Base-by-base conservation (phyloP, 2,797 vertebrate genomes). In the Pangasius macronema region DNA sequence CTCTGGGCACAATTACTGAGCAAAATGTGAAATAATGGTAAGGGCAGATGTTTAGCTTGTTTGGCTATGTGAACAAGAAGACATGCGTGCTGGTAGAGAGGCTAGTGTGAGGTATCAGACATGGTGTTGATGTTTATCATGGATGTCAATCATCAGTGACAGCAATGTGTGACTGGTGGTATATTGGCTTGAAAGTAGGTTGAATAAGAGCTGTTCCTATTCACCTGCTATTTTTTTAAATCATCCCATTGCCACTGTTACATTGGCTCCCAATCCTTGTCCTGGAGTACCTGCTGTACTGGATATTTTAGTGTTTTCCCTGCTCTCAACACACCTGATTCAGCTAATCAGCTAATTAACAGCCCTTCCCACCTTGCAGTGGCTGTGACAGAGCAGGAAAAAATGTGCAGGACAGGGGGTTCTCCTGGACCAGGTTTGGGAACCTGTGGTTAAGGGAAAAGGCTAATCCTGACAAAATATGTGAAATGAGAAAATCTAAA, bases 41-140 rank as follows among this genome's bases (percentile, higher is more conserved):
- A 79, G 89, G 93, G 91, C 95, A 95, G 94, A 94, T 95, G 94
- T 94, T 94, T 87, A 90, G 87, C 80, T 85, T 77, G 86, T 90
- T 91, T 91, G 88, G 91, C 86, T 87, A 81, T 83, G 84, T 90
- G 82, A 87, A 83, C 83, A 83, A 89, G 89, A 90, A 86, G 87
- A 84, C 83, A 51, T 36, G 9, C 8, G 46, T 24, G 46, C 22
- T 70, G 84, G 42, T 30, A 81, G 42, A 61, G 65, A 88, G 87
- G 87, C 89, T 87, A 87, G 84, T 84, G 86, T 81, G 70, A 89
- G 91, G 89, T 89, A 88, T 84, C 76, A 83, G 75, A 84, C 79
- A 88, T 88, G 89, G 88, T 70, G 84, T 88, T 89, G 13, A 68
- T 83, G 49, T 33, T 68, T 83, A 53, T 3, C 20, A 53, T 67